Percentiles rank a stretch among this genome's conserved stretches.
phyloP scores from a whole-genome alignment of 2,888 invertebrate genomes.

The Zaprionus lineosus region DNA sequence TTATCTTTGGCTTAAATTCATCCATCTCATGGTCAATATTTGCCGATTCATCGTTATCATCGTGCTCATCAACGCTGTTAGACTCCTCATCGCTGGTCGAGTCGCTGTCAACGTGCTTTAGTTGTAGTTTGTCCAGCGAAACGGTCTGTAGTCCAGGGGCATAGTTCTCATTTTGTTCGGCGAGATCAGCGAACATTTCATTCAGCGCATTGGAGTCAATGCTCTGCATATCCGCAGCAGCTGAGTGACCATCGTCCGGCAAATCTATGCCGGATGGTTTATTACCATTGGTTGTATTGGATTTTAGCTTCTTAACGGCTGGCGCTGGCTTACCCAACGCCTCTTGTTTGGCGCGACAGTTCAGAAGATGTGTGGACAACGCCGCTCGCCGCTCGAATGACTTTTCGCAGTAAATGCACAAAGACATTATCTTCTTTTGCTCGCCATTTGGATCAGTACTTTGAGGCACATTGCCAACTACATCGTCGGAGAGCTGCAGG shows the following conservation, averaged over 20 bases:
- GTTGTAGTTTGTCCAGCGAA: constrained; percentile 73
- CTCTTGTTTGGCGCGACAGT: constrained; percentile 85
- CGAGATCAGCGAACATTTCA: constrained; percentile 79
- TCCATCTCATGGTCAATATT: constrained; percentile 15
- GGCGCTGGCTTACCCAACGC: constrained; percentile 58
- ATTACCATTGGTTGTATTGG: constrained; percentile 24
- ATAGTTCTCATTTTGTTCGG: constrained; percentile 68
- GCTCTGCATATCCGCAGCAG: constrained; percentile 23
- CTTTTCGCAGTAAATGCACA: constrained; percentile 86
- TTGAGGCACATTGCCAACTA: constrained; percentile 47
- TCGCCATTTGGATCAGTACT: constrained; percentile 49
- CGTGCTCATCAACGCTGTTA: constrained; percentile 52
- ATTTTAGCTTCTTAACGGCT: constrained; percentile 57
- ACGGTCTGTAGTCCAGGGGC: constrained; percentile 77
- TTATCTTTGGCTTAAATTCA: constrained; percentile 34
- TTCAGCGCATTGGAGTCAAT: constrained; percentile 63
- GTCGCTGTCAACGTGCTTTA: constrained; percentile 57
- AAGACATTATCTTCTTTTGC: constrained; percentile 85
- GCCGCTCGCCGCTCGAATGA: constrained; percentile 89
- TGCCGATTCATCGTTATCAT: constrained; percentile 6
- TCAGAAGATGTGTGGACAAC: constrained; percentile 87
- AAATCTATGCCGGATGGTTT: constrained; percentile 22
- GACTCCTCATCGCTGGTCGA: constrained; percentile 50
- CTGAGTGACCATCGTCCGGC: constrained; percentile 7
- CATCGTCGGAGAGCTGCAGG: constrained; percentile 68